Evolutionary conservation across 2,113 vertebrate species (phyloP), one percentile per base, ranked within the genome.

Genomic region (Jaculus jaculus): DNA sequence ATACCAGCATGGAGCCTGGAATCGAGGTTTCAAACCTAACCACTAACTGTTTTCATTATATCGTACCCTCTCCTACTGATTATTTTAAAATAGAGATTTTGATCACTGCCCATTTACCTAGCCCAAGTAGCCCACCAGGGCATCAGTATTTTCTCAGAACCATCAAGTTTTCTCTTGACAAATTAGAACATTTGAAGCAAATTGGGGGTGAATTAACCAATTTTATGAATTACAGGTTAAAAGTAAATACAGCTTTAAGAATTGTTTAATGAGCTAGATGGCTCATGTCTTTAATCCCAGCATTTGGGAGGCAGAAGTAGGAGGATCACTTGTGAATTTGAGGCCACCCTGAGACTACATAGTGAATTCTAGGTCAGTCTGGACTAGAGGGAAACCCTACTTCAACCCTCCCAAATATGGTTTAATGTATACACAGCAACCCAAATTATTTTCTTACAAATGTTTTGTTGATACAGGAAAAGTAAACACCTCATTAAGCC

Each of bases 191-290:
- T 60, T 79, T 84, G 39, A 96, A 85, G 37, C 30, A 78, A 78
- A 9, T 32, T 2, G 60, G 60, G 58, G n/a, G 37, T 37, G 1
- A 84, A 77, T 91, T 87, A 89, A 9, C 15, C 91, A 88, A 86
- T 39, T 73, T 8, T 54, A 61, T 90, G 34, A 89, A 80, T 90
- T 94, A 78, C 68, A 80, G 79, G 78, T 95, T 83, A 81, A 75
- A 89, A 82, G 18, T 84, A 68, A 89, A 18, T 7, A 80, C 86
- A 84, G 63, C 7, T 80, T 78, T 18, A 85, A 92, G 71, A 90
- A 58, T 60, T 66, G 71, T 81, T 65, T 94, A 18, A 47, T 47
- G 5, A 47, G 42, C 42, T 47, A 8, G 42, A 47, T 47, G 42
- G 42, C 42, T 6, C 42, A 47, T 47, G 42, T 8, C 42, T 47